Percentiles rank a stretch among this genome's conserved stretches.
phyloP scores from a whole-genome alignment of 2,113 vertebrate genomes.

The Platycercus adscitus region DNA sequence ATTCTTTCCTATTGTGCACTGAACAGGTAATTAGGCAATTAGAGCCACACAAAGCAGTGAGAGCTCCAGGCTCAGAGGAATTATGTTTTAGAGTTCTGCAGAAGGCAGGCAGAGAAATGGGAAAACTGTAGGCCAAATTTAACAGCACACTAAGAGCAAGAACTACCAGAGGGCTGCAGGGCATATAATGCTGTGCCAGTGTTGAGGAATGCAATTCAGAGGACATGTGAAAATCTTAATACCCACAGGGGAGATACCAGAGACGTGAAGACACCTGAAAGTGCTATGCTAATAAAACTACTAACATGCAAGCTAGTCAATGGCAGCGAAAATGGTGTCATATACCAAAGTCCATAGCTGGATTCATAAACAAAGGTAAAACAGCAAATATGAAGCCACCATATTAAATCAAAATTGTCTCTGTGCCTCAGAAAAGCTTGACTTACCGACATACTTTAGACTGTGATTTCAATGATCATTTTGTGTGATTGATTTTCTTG shows the following conservation, averaged over 20 bases:
- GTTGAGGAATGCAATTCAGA: neutral
- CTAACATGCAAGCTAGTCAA: neutral
- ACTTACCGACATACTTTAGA: neutral
- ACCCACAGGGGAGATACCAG: neutral
- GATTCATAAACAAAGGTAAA: neutral
- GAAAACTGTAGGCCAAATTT: neutral
- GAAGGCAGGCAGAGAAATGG: neutral
- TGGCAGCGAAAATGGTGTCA: neutral
- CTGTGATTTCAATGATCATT: neutral
- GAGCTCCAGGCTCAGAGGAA: neutral
- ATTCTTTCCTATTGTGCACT: neutral
- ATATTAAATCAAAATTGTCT: neutral
- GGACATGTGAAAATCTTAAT: neutral
- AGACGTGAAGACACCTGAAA: neutral
- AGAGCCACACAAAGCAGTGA: neutral
- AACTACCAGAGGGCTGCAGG: neutral
- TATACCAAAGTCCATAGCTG: neutral
- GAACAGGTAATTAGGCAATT: conserved; percentile 18
- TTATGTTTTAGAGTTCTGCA: neutral
- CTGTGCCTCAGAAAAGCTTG: neutral
- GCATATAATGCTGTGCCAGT: neutral
- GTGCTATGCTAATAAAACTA: neutral
- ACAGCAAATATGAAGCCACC: neutral
- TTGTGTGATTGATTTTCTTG: neutral
- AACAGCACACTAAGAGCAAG: neutral